Base-by-base conservation (phyloP, 2,888 invertebrate species). In the Adelognathus sp. region DNA sequence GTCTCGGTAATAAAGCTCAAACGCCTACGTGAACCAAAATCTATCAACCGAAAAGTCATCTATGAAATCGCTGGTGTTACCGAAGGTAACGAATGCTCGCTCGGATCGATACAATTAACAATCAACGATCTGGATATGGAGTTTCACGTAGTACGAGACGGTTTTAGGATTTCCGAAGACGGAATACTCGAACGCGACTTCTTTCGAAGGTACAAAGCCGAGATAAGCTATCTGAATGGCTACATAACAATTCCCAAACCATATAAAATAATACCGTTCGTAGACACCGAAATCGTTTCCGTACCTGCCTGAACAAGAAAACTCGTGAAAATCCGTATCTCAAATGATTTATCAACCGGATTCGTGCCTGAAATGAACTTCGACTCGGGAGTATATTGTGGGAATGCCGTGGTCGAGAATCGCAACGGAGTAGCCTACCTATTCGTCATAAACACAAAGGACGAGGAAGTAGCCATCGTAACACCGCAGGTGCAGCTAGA, bases 391-490 rank as follows among this genome's bases (percentile, higher is more conserved):
- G 11, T 61, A 0, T 61, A 27, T 16, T 61, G 61, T 21, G 44
- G 61, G 2, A 31, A 61, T 41, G 61, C 61, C 9, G 44, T 44
- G 3, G 61, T 61, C 29, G 61, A 61, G 44, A 61, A 44, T 44
- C 61, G 44, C 44, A 41, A 41, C 29, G 61, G 61, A n/a, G 4
- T 6, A 11, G 61, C 61, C 1, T 9, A 41, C 1, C 16, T 41
- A 14, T 61, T 27, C 14, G 29, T 61, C 3, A 61, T 29, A 14
- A 61, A 61, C 14, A 14, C 61, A 9, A 61, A 61, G 29, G 44
- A 41, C 3, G 5, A 41, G 27, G 61, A 61, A 7, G 9, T 61
- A 61, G 41, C 41, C 9, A 3, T 61, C 11, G 29, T 61, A 1
- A 7, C n/a, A 11, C 61, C 61, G 2, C 58, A 31, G 36, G 58